A percentile compares a stretch with the other conserved stretches of the same genome.
Conservation (phyloP, 2,797 vertebrate genomes). For the Eutrigla gurnardus region DNA sequence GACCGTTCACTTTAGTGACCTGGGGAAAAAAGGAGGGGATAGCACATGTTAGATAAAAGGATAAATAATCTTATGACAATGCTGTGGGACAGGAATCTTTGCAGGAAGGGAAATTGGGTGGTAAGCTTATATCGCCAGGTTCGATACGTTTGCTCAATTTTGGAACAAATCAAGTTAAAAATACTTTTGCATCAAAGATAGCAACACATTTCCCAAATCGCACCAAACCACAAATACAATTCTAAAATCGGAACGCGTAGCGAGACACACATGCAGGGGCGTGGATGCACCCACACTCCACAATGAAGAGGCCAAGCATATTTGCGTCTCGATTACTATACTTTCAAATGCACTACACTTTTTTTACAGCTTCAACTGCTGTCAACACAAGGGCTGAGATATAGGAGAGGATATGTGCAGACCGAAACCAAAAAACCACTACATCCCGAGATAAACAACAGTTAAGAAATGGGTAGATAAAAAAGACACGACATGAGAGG, state of each 20-base stretch:
- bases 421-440: constrained; percentile 55
- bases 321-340: constrained; percentile 58
- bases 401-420: constrained; percentile 48
- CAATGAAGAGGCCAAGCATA: constrained; percentile 42
- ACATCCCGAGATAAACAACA: constrained; percentile 61
- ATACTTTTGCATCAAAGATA: constrained; percentile 1
- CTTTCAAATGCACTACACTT: constrained; percentile 33
- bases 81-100: not conserved
- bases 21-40: constrained; percentile 60
- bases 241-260: constrained; percentile 18
- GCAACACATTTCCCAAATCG: not conserved
- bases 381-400: constrained; percentile 50
- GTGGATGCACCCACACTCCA: constrained; percentile 37
- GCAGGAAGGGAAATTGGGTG: not conserved
- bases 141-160: constrained; percentile 8
- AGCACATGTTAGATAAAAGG: not conserved
- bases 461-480: not conserved
- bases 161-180: constrained; percentile 3
- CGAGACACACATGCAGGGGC: constrained; percentile 18
- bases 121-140: not conserved
- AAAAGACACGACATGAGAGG: constrained; percentile 34
- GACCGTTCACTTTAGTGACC: constrained; percentile 96
- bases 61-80: not conserved
- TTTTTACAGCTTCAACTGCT: constrained; percentile 43
- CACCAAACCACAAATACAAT: constrained; percentile 14